A percentile compares a stretch with the other conserved stretches of the same genome.
Evolutionary conservation across 1,140 invertebrate genomes (phyloP).

Genomic region (Thereuonema tuberculata): DNA sequence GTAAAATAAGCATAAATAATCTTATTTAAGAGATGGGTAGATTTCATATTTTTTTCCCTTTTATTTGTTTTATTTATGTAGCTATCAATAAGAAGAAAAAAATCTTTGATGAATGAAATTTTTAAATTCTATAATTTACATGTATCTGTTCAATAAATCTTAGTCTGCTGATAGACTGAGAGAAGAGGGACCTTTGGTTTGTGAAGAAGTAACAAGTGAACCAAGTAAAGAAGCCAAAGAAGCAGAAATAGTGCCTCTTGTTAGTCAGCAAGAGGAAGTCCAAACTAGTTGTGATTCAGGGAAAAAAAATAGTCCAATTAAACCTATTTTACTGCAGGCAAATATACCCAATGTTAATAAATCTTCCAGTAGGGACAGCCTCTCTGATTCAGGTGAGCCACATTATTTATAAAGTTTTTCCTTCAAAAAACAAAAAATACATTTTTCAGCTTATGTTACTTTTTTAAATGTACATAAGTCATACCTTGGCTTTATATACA

Average conservation of each 20-base stretch:
- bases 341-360: slow-evolving; percentile 15
- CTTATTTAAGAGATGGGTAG: not conserved
- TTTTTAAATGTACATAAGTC: no score
- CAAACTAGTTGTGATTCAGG: not conserved
- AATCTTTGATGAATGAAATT: not conserved
- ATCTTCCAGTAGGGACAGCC: not conserved
- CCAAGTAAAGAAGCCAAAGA: not conserved
- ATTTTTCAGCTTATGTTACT: no score
- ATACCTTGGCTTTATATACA: no score
- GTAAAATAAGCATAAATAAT: no score
- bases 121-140: not conserved
- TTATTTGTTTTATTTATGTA: not conserved
- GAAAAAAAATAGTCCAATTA: not conserved
- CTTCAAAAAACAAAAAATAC: no score
- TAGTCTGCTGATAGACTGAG: not conserved
- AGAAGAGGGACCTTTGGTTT: not conserved
- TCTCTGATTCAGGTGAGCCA: slow-evolving; percentile 1
- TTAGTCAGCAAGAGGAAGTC: slow-evolving; percentile 4
- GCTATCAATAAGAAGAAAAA: no score
- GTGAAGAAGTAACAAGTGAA: not conserved
- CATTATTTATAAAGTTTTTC: no score
- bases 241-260: not conserved
- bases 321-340: slow-evolving; percentile 11
- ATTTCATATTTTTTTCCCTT: no score
- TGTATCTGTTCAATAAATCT: no score